Evolutionary conservation across 2,797 vertebrate species (phyloP), one percentile per base, ranked within the genome.

Genomic region (Graptemys geographica): DNA sequence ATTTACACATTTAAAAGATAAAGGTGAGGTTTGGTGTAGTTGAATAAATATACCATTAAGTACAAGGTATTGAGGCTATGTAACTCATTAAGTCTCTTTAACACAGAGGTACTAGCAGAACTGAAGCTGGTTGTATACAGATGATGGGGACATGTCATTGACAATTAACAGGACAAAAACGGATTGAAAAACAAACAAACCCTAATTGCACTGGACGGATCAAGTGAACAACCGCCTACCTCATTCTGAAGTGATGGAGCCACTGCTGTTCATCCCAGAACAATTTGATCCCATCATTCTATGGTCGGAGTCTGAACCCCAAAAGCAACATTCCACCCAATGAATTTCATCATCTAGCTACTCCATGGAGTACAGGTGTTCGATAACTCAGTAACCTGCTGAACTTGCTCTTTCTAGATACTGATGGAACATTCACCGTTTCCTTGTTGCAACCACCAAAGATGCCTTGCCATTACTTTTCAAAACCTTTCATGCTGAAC

Each of bases 1-100:
- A 53, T 82, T 97, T 97, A 83, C 59, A 88, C 33, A 16, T 84
- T 52, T 92, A 88, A 86, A 92, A 93, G 83, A 76, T 47, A 89
- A 95, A 95, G 55, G 81, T n/a, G 85, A 87, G 41, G 41, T 47
- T 21, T 52, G 31, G 9, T 83, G 55, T 69, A 33, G 37, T 65
- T 87, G 56, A 90, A 90, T 92, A 94, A 72, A 55, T 79, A 79
- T 27, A 33, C 8, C 31, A 82, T 89, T 91, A 90, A 76, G 16
- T 59, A 83, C 56, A 86, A 87, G 51, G 56, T 33, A 37, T 90
- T 53, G 84, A 95, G 92, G 31, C 8, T 88, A 89, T 81, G 51
- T 83, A 84, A 74, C 1, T 0, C 52, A 74, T 31, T 15, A 11
- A 31, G 23, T 11, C 8, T 13, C 74, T 78, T 31, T 49, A 57